phyloP scores from a whole-genome alignment of 2,888 invertebrate genomes.

The Drosophila vallismaia region DNA sequence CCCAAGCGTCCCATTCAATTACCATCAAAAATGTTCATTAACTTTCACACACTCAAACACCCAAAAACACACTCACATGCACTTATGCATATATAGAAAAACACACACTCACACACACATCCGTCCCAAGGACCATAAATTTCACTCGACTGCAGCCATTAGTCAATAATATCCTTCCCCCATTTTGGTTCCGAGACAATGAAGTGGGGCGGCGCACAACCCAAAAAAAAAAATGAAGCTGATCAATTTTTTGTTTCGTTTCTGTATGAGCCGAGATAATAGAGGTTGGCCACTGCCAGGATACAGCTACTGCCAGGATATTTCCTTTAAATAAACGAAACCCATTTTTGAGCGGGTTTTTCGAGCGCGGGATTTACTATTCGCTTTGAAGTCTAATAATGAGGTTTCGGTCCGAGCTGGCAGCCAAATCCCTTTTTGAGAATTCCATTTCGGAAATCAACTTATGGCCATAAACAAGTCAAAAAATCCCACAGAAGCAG shows the following conservation, averaged over 20 bases:
- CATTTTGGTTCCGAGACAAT: conserved; percentile 28
- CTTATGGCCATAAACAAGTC: conserved; percentile 76
- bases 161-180: conserved; percentile 43
- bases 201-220: conserved; percentile 20
- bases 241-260: conserved; percentile 14
- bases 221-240: conserved; percentile 12
- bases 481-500: conserved; percentile 58
- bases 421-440: conserved; percentile 52
- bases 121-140: conserved; percentile 37
- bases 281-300: conserved; percentile 3
- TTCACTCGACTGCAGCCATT: conserved; percentile 36
- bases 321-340: conserved; percentile 44
- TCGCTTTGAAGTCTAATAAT: conserved; percentile 48
- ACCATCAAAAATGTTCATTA: conserved; percentile 48
- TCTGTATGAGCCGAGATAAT: conserved; percentile 16
- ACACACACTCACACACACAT: conserved; percentile 8
- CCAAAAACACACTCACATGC: neutral
- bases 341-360: conserved; percentile 35
- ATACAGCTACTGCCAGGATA: conserved; percentile 12
- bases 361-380: conserved; percentile 28
- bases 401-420: conserved; percentile 34
- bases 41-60: conserved; percentile 10
- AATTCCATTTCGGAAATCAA: conserved; percentile 74
- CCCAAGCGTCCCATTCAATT: conserved; percentile 39
- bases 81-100: conserved; percentile 7